Evolutionary conservation across 2,113 vertebrate genomes (phyloP), one percentile per base, ranked within the genome.

Genomic region (Collichthys lucidus): DNA sequence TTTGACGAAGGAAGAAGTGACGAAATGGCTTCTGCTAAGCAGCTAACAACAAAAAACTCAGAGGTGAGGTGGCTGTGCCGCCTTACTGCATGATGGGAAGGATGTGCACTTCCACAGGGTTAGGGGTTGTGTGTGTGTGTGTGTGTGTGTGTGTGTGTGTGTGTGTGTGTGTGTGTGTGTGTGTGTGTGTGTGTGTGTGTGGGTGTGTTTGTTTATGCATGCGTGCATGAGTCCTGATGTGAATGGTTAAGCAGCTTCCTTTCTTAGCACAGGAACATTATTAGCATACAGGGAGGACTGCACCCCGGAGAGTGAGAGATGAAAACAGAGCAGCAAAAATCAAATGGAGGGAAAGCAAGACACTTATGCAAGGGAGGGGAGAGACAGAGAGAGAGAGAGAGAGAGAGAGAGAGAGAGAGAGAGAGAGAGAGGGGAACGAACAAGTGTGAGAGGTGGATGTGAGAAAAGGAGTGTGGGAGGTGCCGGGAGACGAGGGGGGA

Each of bases 181-280:
- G 49, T 70, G 15, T 67, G 7, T 31, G 14, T 44, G n/a, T 60
- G 12, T 26, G 12, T 40, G 24, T 42, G 44, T 31, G 47, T 6
- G 4, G 22, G 47, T 3, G 29, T 67, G 63, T 65, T 56, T 67
- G 49, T 70, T 46, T 74, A 60, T 74, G 78, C 44, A 49, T 74
- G 64, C 20, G n/a, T 67, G 83, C 24, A 57, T 63, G 63, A 56
- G 86, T 79, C 82, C 89, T 90, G 89, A 87, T 90, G 88, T 86
- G 90, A 93, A 95, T 93, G 70, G 75, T 90, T 92, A 91, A 92
- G 85, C 82, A 92, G 90, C 79, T 90, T 89, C 85, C 80, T 91
- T 91, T 92, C 88, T 90, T 83, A 89, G 88, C 82, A 77, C 77
- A 79, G 78, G 79, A 77, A 90, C 80, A 83, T 82, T 80, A 95